Evolutionary conservation across 2,888 invertebrate species (phyloP), one percentile per base, ranked within the genome.

Genomic region (Agrotis segetum): DNA sequence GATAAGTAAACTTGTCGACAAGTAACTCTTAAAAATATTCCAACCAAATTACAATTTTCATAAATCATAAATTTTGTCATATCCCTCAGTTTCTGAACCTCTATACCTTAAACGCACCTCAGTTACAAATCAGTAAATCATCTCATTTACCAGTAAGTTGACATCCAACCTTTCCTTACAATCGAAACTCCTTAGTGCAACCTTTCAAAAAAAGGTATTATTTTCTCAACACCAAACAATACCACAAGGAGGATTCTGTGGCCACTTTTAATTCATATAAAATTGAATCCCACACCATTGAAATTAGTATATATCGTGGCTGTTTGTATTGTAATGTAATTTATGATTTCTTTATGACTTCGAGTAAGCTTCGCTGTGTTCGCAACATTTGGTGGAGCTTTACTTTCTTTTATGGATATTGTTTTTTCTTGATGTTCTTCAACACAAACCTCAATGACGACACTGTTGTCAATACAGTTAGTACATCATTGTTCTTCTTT

Each of bases 261-360:
- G 76, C 63, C 82, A 83, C 82, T 84, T 88, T 88, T 87, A 88
- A 90, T 88, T 90, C 89, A 85, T 89, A 89, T 87, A 88, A 89
- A 90, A 90, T 91, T 90, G 90, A 90, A 90, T 87, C 88, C 85
- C 83, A 85, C 84, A 83, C 89, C 88, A 90, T 91, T 92, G 88
- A 90, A 91, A 91, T 92, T 90, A 92, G 91, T 87, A 85, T 88
- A 85, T 87, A 87, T 84, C 81, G 84, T 87, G 80, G 78, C 81
- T 86, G 84, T 87, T 84, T 83, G 87, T 86, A 88, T 89, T 90
- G 89, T 90, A 64, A 80, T 87, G 84, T 89, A 85, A 92, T 90
- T 91, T 92, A 91, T 91, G 89, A 88, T 88, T 88, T 86, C 90
- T 89, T 90, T 90, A 89, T 89, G 89, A 88, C 76, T 77, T 68